These are phyloP conservation scores for Phaonia tiefii DNA, from an alignment of 2,888 invertebrate species.

Conservation along the genomic window DNA sequence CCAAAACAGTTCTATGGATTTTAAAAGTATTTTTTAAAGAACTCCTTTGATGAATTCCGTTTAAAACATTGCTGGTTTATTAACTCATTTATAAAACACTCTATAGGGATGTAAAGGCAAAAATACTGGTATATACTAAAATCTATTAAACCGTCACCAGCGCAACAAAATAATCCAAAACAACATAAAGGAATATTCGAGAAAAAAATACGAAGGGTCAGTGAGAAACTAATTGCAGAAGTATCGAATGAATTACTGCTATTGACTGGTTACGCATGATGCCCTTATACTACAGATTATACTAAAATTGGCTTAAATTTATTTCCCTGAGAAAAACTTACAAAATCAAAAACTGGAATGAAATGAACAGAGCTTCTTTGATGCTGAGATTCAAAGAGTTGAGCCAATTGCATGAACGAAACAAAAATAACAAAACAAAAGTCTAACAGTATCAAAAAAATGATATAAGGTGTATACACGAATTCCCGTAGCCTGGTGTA, in stretches of 20 bases:
- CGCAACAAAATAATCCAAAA: not conserved
- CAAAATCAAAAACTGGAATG: conserved; percentile 10
- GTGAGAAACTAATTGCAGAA: conserved; percentile 43
- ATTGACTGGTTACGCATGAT: conserved; percentile 53
- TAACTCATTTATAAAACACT: conserved; percentile 34
- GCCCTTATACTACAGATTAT: conserved; percentile 45
- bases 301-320: conserved; percentile 51
- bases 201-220: conserved; percentile 18
- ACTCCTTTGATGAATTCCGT: conserved; percentile 22
- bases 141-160: not conserved
- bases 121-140: not conserved
- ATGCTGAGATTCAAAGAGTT: conserved; percentile 3
- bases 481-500: not conserved
- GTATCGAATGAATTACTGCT: conserved; percentile 46
- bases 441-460: not conserved
- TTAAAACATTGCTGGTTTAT: conserved; percentile 55
- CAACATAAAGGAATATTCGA: not conserved
- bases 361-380: conserved; percentile 4
- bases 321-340: conserved; percentile 15
- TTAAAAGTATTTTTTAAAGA: not conserved
- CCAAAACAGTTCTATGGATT: too few relatives aligned
- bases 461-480: not conserved
- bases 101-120: not conserved
- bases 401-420: not conserved
- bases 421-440: not conserved